phyloP scores from a whole-genome alignment of 2,888 invertebrate species.

The Zele albiditarsus region DNA sequence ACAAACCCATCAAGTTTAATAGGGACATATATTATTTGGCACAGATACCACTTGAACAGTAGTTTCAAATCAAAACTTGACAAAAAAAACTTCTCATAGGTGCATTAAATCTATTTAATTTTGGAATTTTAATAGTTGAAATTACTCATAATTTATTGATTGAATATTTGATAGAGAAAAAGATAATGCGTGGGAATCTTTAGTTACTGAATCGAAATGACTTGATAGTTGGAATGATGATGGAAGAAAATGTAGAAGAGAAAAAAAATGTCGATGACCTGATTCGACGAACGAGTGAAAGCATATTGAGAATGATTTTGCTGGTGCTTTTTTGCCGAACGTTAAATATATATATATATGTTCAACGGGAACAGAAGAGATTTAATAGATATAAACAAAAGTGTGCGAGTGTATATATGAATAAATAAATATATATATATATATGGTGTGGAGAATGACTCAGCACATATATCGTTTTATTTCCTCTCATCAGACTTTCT shows the following conservation, averaged over 20 bases:
- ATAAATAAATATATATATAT: neutral
- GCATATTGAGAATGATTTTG: conserved; percentile 16
- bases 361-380: neutral
- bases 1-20: neutral
- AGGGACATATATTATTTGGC: neutral
- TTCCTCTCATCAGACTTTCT: conserved; percentile 12
- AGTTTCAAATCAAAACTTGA: no score
- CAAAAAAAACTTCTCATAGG: no score
- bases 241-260: neutral
- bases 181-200: no score
- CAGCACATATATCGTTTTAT: conserved; percentile 7
- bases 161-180: no score
- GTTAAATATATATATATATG: neutral
- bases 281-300: conserved; percentile 16
- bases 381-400: neutral
- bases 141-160: no score
- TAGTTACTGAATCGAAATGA: neutral
- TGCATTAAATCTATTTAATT: no score
- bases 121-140: no score
- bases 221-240: neutral
- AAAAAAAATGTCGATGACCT: conserved; percentile 3
- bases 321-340: neutral
- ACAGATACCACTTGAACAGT: no score
- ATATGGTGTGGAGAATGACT: neutral
- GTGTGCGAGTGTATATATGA: no score